These are phyloP conservation scores for Echinometra lucunter DNA, from an alignment of 53 echinoderm and acorn worm species.

Conservation along the genomic window DNA sequence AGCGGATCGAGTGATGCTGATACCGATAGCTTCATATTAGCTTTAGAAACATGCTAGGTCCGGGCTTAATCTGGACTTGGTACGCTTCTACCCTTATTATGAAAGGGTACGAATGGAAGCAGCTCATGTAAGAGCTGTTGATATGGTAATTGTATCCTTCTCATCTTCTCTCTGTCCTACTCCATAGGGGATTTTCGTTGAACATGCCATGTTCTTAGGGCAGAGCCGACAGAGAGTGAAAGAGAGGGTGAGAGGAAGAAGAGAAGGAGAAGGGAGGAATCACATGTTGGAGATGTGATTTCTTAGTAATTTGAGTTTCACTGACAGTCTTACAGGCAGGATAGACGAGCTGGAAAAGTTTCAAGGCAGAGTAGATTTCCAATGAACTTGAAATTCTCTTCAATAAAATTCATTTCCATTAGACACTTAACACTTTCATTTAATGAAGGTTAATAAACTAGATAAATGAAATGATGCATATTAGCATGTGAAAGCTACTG, in stretches of 20 bases:
- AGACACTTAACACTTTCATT: too few species aligned
- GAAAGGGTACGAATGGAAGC: too few species aligned
- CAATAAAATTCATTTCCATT: too few species aligned
- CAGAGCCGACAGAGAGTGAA: background rate
- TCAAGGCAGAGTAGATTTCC: background rate
- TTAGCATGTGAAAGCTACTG: too few species aligned
- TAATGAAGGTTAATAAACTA: too few species aligned
- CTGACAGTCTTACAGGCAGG: background rate
- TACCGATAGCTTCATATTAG: too few species aligned
- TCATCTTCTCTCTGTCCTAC: background rate
- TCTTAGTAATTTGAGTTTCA: slow-evolving; percentile 6
- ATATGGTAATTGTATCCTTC: background rate
- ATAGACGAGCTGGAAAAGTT: background rate
- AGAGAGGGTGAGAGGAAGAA: background rate
- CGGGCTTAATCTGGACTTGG: too few species aligned
- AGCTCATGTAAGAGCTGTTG: too few species aligned
- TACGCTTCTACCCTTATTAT: too few species aligned
- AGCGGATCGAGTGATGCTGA: too few species aligned
- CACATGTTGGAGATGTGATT: background rate
- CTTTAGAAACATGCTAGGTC: too few species aligned
- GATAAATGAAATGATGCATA: too few species aligned
- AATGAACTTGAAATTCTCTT: background rate
- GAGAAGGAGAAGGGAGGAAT: background rate
- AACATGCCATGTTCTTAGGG: background rate
- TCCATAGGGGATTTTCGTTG: background rate